Percentiles rank a stretch among this genome's conserved stretches.
phyloP scores from a whole-genome alignment of 2,888 invertebrate species.

The Drosophila antonietae region DNA sequence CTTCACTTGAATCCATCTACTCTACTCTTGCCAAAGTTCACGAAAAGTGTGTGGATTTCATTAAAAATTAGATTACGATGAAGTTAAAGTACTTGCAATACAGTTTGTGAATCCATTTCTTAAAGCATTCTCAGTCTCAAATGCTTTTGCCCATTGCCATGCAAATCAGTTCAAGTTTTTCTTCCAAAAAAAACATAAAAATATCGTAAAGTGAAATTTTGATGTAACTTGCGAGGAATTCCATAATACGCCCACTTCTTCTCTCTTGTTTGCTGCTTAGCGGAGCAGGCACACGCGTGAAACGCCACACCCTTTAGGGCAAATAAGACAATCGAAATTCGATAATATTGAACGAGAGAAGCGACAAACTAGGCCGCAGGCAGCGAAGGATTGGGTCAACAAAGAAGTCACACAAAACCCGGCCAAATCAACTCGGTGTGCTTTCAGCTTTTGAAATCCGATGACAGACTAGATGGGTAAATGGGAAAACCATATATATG shows the following conservation, averaged over 20 bases:
- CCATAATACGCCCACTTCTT: slow-evolving; percentile 8
- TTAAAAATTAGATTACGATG: background rate
- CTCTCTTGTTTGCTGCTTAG: slow-evolving; percentile 42
- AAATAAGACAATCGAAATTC: slow-evolving; percentile 79
- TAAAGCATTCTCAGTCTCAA: background rate
- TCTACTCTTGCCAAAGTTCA: too few species aligned
- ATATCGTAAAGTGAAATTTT: background rate
- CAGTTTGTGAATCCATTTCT: background rate
- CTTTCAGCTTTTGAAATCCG: slow-evolving; percentile 73
- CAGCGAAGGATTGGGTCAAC: slow-evolving; percentile 46
- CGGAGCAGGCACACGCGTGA: slow-evolving; percentile 32
- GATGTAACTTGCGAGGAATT: slow-evolving; percentile 9
- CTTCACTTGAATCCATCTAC: too few species aligned
- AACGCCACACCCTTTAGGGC: slow-evolving; percentile 37
- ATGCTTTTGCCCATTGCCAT: background rate
- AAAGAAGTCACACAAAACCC: slow-evolving; percentile 52
- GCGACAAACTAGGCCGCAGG: slow-evolving; percentile 36
- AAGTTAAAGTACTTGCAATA: background rate
- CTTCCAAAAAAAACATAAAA: background rate
- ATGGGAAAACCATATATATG: background rate
- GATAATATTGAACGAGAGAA: slow-evolving; percentile 61
- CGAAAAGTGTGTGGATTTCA: too few species aligned
- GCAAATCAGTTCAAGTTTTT: background rate
- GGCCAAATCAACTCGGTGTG: slow-evolving; percentile 59
- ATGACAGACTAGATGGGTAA: slow-evolving; percentile 53